Percentiles rank a stretch among this genome's conserved stretches.
phyloP scores from a whole-genome alignment of 2,113 vertebrate genomes.

The Corapipo altera region DNA sequence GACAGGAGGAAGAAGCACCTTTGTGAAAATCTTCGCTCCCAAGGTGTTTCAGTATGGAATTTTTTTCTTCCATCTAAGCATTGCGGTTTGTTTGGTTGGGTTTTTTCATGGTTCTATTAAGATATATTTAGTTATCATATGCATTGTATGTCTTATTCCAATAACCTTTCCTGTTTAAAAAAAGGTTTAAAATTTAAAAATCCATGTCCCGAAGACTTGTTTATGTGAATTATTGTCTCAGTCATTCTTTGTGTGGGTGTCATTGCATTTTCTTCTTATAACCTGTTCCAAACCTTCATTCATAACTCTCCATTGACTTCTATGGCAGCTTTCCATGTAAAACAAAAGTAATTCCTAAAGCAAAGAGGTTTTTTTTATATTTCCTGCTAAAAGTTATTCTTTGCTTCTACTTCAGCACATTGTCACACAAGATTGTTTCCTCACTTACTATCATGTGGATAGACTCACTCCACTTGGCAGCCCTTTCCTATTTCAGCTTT shows the following conservation, averaged over 20 bases:
- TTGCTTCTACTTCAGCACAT: not conserved
- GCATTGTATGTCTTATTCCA: not conserved
- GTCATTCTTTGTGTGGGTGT: not conserved
- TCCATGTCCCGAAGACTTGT: not conserved
- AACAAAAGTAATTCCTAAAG: not conserved
- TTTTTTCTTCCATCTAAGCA: not conserved
- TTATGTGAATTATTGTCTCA: not conserved
- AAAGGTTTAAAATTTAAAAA: not conserved
- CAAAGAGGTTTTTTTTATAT: not conserved
- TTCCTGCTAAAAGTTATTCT: not conserved
- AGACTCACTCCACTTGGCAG: not conserved
- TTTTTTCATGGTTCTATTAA: not conserved
- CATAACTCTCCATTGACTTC: not conserved
- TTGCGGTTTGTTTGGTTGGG: not conserved
- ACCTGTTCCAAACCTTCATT: not conserved
- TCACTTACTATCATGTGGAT: not conserved
- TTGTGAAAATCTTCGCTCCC: not conserved
- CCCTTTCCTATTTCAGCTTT: not conserved
- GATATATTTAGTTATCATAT: not conserved
- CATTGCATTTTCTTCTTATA: not conserved
- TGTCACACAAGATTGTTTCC: not conserved
- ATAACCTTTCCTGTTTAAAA: not conserved
- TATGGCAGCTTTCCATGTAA: not conserved
- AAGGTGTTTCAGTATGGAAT: not conserved
- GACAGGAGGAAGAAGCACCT: not conserved